Evolutionary conservation across 2,113 vertebrate genomes (phyloP).

Genomic region (Hemichromis elongatus): DNA sequence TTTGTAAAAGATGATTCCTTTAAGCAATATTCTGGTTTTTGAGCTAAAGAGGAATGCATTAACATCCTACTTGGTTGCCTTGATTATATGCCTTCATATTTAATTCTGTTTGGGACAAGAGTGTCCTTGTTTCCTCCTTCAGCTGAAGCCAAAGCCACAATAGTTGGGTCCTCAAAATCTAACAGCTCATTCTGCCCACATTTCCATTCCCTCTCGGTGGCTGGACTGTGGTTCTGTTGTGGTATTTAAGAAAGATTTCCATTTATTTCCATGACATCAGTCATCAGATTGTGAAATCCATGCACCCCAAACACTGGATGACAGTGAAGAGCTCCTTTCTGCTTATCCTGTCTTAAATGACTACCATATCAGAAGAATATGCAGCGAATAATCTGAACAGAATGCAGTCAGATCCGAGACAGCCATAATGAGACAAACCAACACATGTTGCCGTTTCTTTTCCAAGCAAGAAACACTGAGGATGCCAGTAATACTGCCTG

Average conservation of each 20-base stretch:
- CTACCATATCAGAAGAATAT: not conserved
- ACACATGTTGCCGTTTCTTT: not conserved
- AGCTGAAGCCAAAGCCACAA: constrained; percentile 45
- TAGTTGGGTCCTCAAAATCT: constrained; percentile 6
- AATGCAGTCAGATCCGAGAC: not conserved
- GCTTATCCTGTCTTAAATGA: not conserved
- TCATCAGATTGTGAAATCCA: not conserved
- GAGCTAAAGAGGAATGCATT: not conserved
- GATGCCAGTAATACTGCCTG: not conserved
- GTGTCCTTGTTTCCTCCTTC: constrained; percentile 32
- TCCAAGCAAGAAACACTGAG: not conserved
- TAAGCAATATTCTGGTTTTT: not conserved
- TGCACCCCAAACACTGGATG: not conserved
- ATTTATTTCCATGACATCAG: constrained; percentile 31
- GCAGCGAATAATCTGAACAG: not conserved
- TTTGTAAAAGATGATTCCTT: not conserved
- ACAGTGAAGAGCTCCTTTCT: not conserved
- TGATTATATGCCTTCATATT: not conserved
- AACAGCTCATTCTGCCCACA: constrained; percentile 37
- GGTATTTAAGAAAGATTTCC: constrained; percentile 32
- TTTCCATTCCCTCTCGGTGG: constrained; percentile 30
- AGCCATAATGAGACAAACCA: not conserved
- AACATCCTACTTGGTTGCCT: not conserved
- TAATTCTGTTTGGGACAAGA: constrained; percentile 30
- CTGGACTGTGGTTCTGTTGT: constrained; percentile 24